phyloP scores from a whole-genome alignment of 2,113 vertebrate species.

The Vireo altiloquus region DNA sequence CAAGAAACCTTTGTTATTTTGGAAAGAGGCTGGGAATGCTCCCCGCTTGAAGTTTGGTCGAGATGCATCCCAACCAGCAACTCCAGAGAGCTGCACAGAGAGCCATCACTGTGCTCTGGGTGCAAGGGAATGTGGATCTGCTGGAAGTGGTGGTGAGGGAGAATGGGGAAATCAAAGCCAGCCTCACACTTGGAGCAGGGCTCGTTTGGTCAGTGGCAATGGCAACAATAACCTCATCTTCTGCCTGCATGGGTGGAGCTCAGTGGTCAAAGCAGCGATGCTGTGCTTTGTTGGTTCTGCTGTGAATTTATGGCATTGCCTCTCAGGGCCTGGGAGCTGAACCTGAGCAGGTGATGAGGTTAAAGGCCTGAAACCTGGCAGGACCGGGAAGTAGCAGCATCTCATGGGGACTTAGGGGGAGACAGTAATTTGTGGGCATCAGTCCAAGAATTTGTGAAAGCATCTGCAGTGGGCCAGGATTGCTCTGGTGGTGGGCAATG shows the following conservation, averaged over 20 bases:
- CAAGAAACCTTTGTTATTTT: background rate
- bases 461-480: background rate
- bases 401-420: background rate
- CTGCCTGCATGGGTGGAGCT: background rate
- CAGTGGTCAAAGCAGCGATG: background rate
- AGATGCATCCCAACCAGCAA: accelerated
- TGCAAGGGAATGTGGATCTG: background rate
- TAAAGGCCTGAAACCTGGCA: background rate
- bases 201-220: background rate
- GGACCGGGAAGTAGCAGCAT: background rate
- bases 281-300: background rate
- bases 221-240: background rate
- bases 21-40: background rate
- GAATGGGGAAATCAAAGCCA: accelerated
- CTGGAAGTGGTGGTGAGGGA: background rate
- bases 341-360: background rate
- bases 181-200: background rate
- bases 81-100: background rate
- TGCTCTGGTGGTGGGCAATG: background rate
- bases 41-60: background rate
- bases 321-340: background rate
- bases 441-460: background rate
- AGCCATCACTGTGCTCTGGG: background rate
- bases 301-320: background rate
- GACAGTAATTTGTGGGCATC: background rate